Conservation (phyloP, 2,888 invertebrate species). For the Drosophila barbarae region DNA sequence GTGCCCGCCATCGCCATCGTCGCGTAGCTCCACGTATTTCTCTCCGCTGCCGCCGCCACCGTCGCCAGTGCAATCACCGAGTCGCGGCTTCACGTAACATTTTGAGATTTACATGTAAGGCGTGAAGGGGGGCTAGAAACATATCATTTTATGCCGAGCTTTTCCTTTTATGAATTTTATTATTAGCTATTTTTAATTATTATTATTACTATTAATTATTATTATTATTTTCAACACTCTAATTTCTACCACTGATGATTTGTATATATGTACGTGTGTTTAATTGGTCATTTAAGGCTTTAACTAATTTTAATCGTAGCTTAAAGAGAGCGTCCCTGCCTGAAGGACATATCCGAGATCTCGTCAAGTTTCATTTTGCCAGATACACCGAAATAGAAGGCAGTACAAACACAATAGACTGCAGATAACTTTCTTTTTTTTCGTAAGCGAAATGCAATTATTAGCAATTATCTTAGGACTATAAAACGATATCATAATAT, state of each 20-base stretch:
- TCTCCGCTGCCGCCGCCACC: constrained; percentile 92
- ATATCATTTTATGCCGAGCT: constrained; percentile 19
- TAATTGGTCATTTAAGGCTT: constrained; percentile 50
- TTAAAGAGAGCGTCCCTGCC: constrained; percentile 36
- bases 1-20: constrained; percentile 85
- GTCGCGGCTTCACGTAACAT: constrained; percentile 80
- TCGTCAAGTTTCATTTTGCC: constrained; percentile 67
- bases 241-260: constrained; percentile 35
- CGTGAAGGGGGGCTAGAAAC: not conserved
- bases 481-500: constrained; percentile 34
- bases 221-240: constrained; percentile 30
- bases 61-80: constrained; percentile 86
- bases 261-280: constrained; percentile 53
- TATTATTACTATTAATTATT: constrained; percentile 11
- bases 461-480: constrained; percentile 40
- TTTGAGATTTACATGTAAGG: constrained; percentile 78
- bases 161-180: constrained; percentile 16
- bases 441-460: constrained; percentile 41
- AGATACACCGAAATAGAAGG: constrained; percentile 47
- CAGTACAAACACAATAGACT: constrained; percentile 57
- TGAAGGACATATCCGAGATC: constrained; percentile 49
- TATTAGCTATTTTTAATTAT: not conserved
- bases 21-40: constrained; percentile 88
- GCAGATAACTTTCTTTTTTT: constrained; percentile 41
- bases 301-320: constrained; percentile 54